phyloP scores from a whole-genome alignment of 2,888 invertebrate genomes.

The Lepidochrysops patricia region DNA sequence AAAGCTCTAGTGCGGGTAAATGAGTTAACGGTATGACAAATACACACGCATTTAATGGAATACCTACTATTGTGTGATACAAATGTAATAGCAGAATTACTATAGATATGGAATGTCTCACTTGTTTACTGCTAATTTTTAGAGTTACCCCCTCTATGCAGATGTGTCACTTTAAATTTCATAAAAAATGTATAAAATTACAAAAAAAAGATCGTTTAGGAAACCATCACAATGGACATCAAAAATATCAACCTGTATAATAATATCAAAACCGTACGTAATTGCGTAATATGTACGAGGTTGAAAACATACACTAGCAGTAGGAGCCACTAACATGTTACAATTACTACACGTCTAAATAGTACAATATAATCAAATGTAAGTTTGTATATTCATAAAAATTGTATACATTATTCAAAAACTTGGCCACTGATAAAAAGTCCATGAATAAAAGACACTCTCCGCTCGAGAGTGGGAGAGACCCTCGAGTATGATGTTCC shows the following conservation, averaged over 20 bases:
- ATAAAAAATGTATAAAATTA: constrained; percentile 73
- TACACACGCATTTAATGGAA: neutral
- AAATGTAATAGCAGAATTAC: constrained; percentile 21
- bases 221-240: constrained; percentile 57
- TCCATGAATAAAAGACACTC: constrained; percentile 23
- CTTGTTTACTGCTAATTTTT: constrained; percentile 56
- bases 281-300: constrained; percentile 43
- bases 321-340: constrained; percentile 52
- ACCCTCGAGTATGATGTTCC: constrained; percentile 2
- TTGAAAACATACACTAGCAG: constrained; percentile 50
- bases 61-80: neutral
- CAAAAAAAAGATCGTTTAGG: constrained; percentile 55
- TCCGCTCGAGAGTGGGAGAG: neutral
- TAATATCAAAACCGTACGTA: constrained; percentile 61
- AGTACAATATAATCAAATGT: constrained; percentile 50
- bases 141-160: constrained; percentile 41
- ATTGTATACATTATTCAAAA: constrained; percentile 65
- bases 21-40: neutral
- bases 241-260: constrained; percentile 60
- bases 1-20: neutral
- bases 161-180: constrained; percentile 61
- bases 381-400: constrained; percentile 67
- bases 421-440: constrained; percentile 53
- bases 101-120: constrained; percentile 73
- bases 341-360: constrained; percentile 61